These are phyloP conservation scores for Oscheius sp. DNA, from an alignment of 2,888 invertebrate genomes.

Conservation along the genomic window DNA sequence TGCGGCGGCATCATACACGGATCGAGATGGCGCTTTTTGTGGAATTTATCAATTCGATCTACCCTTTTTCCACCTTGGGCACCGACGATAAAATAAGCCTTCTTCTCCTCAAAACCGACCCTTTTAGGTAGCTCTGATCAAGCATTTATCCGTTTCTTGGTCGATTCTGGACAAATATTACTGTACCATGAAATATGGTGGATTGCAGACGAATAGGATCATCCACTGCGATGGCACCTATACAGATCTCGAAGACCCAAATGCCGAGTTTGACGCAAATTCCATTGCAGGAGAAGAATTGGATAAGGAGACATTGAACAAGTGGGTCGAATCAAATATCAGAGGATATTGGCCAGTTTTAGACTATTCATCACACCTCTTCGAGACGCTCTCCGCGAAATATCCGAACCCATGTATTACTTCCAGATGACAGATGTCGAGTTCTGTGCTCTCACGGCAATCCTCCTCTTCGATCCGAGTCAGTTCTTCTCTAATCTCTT, in stretches of 20 bases:
- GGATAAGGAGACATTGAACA: constrained; percentile 51
- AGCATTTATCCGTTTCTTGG: constrained; percentile 52
- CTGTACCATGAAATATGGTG: constrained; percentile 54
- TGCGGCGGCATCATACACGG: constrained; percentile 35
- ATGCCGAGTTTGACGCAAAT: constrained; percentile 42
- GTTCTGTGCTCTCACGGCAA: constrained; percentile 60
- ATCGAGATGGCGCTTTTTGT: constrained; percentile 47
- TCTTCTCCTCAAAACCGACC: background rate
- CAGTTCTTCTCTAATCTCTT: constrained; percentile 1
- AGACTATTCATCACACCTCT: constrained; percentile 55
- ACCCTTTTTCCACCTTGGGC: constrained; percentile 42
- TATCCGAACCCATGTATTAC: constrained; percentile 57
- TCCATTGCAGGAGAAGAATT: constrained; percentile 24
- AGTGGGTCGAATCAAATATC: constrained; percentile 4
- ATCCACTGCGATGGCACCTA: constrained; percentile 50
- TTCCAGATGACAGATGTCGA: constrained; percentile 62
- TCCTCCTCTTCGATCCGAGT: constrained; percentile 65
- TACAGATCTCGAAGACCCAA: constrained; percentile 49
- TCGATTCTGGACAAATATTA: constrained; percentile 63
- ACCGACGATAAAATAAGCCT: constrained; percentile 50
- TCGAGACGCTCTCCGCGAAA: constrained; percentile 50
- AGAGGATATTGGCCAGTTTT: background rate
- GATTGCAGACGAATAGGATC: constrained; percentile 48
- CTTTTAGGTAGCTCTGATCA: constrained; percentile 56
- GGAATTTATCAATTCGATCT: constrained; percentile 51